Evolutionary conservation across 2,888 invertebrate genomes (phyloP).

Genomic region (Hemicrepidius hirtus): DNA sequence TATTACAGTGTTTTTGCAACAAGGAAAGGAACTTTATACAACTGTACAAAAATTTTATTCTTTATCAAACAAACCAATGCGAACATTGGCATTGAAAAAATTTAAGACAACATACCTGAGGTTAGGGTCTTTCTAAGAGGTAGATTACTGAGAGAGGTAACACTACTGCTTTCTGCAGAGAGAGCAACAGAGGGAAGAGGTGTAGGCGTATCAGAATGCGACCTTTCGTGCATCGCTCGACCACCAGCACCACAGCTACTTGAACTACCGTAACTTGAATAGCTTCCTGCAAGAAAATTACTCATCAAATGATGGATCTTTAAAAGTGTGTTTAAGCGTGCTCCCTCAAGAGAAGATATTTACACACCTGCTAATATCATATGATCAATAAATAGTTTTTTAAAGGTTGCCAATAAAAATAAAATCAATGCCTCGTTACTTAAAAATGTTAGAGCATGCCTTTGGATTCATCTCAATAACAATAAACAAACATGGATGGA

Average conservation of each 20-base stretch:
- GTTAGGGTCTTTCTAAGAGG: slow-evolving; percentile 89
- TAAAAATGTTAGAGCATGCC: no score
- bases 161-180: slow-evolving; percentile 96
- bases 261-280: slow-evolving; percentile 75
- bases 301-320: not conserved
- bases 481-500: no score
- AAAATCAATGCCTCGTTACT: not conserved
- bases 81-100: not conserved
- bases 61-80: not conserved
- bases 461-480: no score
- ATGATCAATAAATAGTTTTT: no score
- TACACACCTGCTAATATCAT: not conserved
- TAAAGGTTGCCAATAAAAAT: not conserved
- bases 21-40: not conserved
- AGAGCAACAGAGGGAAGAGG: slow-evolving; percentile 90
- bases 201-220: slow-evolving; percentile 92
- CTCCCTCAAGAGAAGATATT: not conserved
- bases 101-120: slow-evolving; percentile 75
- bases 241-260: slow-evolving; percentile 71
- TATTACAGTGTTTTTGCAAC: not conserved
- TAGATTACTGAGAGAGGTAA: slow-evolving; percentile 93
- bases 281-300: slow-evolving; percentile 67
- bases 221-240: slow-evolving; percentile 88
- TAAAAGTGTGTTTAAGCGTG: slow-evolving; percentile 1
- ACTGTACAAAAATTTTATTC: not conserved